phyloP scores from a whole-genome alignment of 2,113 vertebrate species.

The Xiphophorus maculatus region DNA sequence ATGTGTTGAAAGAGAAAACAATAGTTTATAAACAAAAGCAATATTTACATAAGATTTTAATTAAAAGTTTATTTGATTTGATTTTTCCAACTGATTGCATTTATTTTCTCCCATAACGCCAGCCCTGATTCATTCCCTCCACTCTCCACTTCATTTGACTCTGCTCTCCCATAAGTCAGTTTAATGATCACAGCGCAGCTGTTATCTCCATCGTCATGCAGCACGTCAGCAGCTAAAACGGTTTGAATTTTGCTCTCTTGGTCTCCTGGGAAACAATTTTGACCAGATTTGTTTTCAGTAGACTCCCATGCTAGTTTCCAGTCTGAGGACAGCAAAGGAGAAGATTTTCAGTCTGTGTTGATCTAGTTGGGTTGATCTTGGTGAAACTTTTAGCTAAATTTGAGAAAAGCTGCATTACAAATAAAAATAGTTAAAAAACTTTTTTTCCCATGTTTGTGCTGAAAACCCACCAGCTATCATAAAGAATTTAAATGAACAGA shows the following conservation, averaged over 20 bases:
- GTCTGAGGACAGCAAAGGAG: not conserved
- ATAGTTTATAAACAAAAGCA: not conserved
- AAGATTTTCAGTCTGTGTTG: not conserved
- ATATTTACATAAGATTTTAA: not conserved
- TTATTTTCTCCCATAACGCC: not conserved
- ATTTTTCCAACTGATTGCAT: not conserved
- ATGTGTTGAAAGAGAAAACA: not conserved
- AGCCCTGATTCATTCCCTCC: not conserved
- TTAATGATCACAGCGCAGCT: constrained; percentile 1
- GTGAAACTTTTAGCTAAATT: not conserved
- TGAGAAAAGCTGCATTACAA: not conserved
- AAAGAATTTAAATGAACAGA: too few relatives aligned
- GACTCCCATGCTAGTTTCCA: not conserved
- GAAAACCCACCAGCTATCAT: too few relatives aligned
- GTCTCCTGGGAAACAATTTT: constrained; percentile 44
- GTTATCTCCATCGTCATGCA: constrained; percentile 31
- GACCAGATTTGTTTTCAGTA: constrained; percentile 7
- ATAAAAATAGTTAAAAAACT: not conserved
- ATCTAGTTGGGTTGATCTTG: not conserved
- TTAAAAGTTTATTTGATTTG: not conserved
- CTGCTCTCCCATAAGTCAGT: not conserved
- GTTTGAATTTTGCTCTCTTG: not conserved
- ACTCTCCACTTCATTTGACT: constrained; percentile 15
- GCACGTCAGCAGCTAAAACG: not conserved
- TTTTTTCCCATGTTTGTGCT: too few relatives aligned